Base-by-base conservation (phyloP, 2,113 vertebrate genomes). In the Menidia beryllina region DNA sequence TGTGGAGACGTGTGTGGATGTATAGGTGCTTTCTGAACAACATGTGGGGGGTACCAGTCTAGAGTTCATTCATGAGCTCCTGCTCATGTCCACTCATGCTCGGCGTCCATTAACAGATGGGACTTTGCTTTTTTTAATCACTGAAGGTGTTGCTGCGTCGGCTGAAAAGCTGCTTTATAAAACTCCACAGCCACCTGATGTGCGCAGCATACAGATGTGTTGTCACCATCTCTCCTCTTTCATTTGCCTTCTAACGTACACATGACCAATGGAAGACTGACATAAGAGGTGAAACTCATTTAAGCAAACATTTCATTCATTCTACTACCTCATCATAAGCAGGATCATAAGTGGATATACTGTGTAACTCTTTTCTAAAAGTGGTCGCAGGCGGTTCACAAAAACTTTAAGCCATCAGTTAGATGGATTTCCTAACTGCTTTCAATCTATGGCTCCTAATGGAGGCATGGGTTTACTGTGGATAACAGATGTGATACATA, bases 81-180 rank as follows among this genome's bases (percentile, higher is more conserved):
- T 34, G 52, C 59, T 80, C 65, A 10, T 49, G 68, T 36, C 54
- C 71, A 86, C 79, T 84, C 88, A 88, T 77, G 71, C 26, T 24
- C 19, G 43, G 15, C 51, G 49, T 74, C 23, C 60, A 71, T 81
- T 53, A 78, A 24, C 69, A 84, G 75, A 43, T 25, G 21, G 59
- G 34, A 57, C 23, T 3, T n/a, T 66, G 51, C 41, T 24, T 7
- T 14, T 34, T 69, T 54, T 65, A 62, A 71, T 64, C 17, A 1
- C 50, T 36, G 55, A 51, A 79, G 77, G 74, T 86, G 80, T 72
- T 51, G 56, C 45, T 59, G 72, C 61, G 27, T 73, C 43, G 41
- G 8, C 7, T 21, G 19, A 38, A 50, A 74, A 66, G 49, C 58
- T 51, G 65, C 65, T 73, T 66, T 27, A 15, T 10, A 59, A 48